Conservation (phyloP, 2,888 invertebrate genomes). For the Iselma pallidipennis region DNA sequence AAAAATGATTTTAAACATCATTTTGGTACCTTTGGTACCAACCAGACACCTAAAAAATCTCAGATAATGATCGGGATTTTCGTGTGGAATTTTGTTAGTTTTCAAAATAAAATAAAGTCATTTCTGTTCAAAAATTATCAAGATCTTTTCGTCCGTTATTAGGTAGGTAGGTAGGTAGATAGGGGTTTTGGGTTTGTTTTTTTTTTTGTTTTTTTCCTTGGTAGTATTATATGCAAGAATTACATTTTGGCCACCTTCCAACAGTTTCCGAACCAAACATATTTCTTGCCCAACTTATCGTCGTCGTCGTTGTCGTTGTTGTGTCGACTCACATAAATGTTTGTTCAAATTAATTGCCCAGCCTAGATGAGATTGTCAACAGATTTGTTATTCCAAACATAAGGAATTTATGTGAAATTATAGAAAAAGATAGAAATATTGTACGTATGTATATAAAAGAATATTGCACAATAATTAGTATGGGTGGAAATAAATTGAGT, state of each 20-base stretch:
- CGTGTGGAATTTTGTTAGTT: no score
- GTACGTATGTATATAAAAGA: no score
- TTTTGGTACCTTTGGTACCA: no score
- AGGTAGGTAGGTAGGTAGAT: neutral
- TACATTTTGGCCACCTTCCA: conserved; percentile 14
- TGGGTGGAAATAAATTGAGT: conserved; percentile 3
- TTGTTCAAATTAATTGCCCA: conserved; percentile 28
- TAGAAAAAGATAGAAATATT: neutral
- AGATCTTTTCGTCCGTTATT: neutral
- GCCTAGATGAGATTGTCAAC: conserved; percentile 31
- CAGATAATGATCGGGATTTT: no score
- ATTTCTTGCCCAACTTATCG: conserved; percentile 26
- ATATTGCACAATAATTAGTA: conserved; percentile 3
- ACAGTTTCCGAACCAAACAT: conserved; percentile 17
- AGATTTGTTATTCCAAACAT: conserved; percentile 23
- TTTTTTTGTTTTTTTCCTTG: neutral
- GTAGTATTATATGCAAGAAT: no score
- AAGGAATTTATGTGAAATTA: neutral
- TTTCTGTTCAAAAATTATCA: neutral
- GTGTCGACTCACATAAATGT: conserved; percentile 27
- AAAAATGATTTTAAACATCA: no score
- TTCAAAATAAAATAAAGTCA: neutral
- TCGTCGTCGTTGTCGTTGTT: neutral
- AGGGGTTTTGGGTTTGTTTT: neutral
- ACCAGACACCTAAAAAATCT: no score